Percentiles rank a stretch among this genome's conserved stretches.
phyloP scores from a whole-genome alignment of 2,797 vertebrate genomes.

The Austrolebias charrua region DNA sequence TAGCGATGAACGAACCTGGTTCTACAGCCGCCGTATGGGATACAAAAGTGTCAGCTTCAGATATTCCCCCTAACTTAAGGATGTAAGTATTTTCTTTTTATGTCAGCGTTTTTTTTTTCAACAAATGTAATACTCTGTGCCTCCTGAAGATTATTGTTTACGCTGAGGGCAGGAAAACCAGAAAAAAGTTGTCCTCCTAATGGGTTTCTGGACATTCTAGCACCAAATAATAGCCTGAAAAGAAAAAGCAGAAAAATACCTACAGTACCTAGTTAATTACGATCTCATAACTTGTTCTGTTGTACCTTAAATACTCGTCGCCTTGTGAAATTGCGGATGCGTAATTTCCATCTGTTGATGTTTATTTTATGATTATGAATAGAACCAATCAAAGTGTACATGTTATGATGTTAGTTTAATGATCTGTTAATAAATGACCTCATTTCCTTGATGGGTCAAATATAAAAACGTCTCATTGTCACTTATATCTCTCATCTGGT shows the following conservation, averaged over 20 bases:
- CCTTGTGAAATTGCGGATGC: too few species aligned
- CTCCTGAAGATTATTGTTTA: neutral
- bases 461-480: too few species aligned
- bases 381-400: too few species aligned
- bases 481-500: too few species aligned
- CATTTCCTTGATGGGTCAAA: too few species aligned
- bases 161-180: slow-evolving; percentile 17
- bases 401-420: too few species aligned
- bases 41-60: slow-evolving; percentile 35
- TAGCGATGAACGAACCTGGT: slow-evolving; percentile 30
- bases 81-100: slow-evolving; percentile 12
- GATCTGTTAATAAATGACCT: too few species aligned
- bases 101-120: neutral
- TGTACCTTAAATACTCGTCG: too few species aligned
- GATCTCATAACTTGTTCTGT: too few species aligned
- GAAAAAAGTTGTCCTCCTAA: slow-evolving; percentile 14
- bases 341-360: too few species aligned
- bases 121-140: slow-evolving; percentile 15
- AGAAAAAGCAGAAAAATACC: slow-evolving; percentile 19
- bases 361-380: too few species aligned
- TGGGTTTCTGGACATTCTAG: slow-evolving; percentile 18
- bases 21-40: slow-evolving; percentile 53
- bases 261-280: too few species aligned
- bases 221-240: slow-evolving; percentile 34
- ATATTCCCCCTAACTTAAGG: slow-evolving; percentile 16